Conservation (phyloP, 2,113 vertebrate genomes). For the Anolis sagrei region DNA sequence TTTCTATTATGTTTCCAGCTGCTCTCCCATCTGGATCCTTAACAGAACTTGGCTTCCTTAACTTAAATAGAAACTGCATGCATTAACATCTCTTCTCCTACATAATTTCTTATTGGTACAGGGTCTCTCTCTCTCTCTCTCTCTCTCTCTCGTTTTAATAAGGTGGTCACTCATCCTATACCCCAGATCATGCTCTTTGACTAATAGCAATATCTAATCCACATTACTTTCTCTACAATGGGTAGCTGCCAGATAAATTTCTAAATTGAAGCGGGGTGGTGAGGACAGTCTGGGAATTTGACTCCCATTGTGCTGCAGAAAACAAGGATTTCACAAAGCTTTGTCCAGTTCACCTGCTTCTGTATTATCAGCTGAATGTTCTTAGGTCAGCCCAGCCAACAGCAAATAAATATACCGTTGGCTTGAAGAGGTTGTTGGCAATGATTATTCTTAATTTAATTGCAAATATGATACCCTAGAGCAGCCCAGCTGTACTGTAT, state of each 20-base stretch:
- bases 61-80: not conserved
- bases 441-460: not conserved
- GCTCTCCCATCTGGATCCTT: not conserved
- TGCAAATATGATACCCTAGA: not conserved
- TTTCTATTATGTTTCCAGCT: not conserved
- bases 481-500: no score
- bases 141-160: not conserved
- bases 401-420: not conserved
- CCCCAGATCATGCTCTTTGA: not conserved
- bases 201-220: not conserved
- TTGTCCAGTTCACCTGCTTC: not conserved
- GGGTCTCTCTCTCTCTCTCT: not conserved
- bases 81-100: not conserved
- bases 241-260: not conserved
- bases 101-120: not conserved
- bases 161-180: not conserved
- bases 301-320: not conserved
- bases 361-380: not conserved
- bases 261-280: not conserved
- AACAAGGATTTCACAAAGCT: not conserved
- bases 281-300: not conserved
- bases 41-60: not conserved
- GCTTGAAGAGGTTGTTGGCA: no score
- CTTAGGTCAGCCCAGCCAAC: not conserved
- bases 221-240: not conserved